Evolutionary conservation across 2,888 invertebrate species (phyloP).

Genomic region (Antitype chi): DNA sequence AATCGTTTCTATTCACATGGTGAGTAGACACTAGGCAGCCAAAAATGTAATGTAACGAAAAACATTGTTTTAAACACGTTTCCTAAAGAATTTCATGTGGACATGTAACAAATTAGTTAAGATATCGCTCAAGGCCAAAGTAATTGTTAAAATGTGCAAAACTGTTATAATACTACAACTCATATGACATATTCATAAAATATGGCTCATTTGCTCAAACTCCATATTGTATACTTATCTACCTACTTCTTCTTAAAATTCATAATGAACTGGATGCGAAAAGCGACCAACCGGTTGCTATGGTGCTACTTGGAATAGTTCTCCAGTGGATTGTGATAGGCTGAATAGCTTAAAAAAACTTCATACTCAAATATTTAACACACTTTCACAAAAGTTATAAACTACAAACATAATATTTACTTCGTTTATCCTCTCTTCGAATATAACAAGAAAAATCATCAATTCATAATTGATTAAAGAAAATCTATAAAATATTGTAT

Average conservation of each 20-base stretch:
- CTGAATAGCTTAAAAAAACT: background rate
- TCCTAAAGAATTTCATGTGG: background rate
- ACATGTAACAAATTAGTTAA: background rate
- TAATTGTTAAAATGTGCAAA: constrained; percentile 12
- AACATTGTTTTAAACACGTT: constrained; percentile 5
- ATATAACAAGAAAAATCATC: background rate
- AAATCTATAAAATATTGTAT: constrained; percentile 4
- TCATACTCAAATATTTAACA: background rate
- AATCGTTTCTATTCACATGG: background rate
- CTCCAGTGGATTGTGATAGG: background rate
- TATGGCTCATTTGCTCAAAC: background rate
- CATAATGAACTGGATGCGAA: no score
- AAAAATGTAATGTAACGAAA: constrained; percentile 8
- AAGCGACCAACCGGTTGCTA: background rate
- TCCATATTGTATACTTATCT: background rate
- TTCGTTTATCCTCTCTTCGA: background rate
- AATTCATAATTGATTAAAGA: constrained; percentile 2
- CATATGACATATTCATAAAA: background rate
- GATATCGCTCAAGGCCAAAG: constrained; percentile 13
- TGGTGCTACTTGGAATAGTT: background rate
- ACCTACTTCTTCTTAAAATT: background rate
- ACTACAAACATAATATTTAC: background rate
- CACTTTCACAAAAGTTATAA: background rate
- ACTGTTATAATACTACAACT: background rate
- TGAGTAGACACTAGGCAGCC: no score